phyloP scores from a whole-genome alignment of 2,888 invertebrate species.

The Halictus ligatus region DNA sequence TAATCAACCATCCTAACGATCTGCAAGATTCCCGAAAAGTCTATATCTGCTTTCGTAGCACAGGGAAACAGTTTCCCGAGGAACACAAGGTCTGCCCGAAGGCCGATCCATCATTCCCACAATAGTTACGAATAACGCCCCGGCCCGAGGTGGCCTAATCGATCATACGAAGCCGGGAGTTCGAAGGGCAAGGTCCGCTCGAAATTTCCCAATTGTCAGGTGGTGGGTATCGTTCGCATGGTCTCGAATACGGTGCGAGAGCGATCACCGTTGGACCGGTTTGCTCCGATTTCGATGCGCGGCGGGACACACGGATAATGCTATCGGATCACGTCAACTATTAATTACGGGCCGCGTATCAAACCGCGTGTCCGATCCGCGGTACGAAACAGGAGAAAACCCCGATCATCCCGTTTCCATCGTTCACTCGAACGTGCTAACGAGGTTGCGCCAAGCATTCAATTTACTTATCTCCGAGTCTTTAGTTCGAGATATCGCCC shows the following conservation, averaged over 20 bases:
- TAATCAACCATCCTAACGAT: not conserved
- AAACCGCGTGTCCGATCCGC: not conserved
- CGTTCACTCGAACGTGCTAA: not conserved
- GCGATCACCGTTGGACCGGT: not conserved
- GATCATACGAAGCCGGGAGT: slow-evolving; percentile 28
- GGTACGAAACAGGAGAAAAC: not conserved
- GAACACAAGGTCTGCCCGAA: not conserved
- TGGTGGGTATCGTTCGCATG: not conserved
- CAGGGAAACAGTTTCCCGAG: not conserved
- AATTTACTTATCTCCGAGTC: slow-evolving; percentile 19
- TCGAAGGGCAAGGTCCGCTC: not conserved
- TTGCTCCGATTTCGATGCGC: not conserved
- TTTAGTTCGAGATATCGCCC: slow-evolving; percentile 19
- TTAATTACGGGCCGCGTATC: slow-evolving; percentile 21
- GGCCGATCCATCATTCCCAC: slow-evolving; percentile 43
- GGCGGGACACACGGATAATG: slow-evolving; percentile 6
- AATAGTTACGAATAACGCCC: slow-evolving; percentile 12
- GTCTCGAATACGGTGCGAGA: not conserved
- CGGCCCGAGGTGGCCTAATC: slow-evolving; percentile 17
- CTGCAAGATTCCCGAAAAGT: not conserved
- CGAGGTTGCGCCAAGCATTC: slow-evolving; percentile 21
- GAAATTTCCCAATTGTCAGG: slow-evolving; percentile 15
- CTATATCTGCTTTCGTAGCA: not conserved
- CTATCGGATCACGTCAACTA: slow-evolving; percentile 10
- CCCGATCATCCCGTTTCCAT: not conserved